These are phyloP conservation scores for Adineta ricciae DNA, from an alignment of 2,888 invertebrate genomes.

Conservation along the genomic window DNA sequence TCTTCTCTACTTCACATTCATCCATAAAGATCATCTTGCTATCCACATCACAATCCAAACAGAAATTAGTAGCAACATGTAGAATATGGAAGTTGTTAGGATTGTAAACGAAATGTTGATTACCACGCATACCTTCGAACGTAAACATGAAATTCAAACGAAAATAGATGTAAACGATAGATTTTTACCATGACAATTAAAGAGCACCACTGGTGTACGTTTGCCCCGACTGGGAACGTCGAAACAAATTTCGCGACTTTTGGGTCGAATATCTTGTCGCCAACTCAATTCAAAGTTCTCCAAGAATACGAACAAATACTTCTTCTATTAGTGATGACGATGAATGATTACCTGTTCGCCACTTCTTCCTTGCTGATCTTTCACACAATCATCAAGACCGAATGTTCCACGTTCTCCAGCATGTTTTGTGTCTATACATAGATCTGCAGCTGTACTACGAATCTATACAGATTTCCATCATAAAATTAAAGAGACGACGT, in stretches of 20 bases:
- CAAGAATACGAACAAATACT: constrained; percentile 33
- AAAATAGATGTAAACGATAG: no score
- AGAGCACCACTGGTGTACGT: constrained; percentile 67
- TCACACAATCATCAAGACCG: constrained; percentile 57
- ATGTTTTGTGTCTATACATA: constrained; percentile 63
- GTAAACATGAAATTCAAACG: not conserved
- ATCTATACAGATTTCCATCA: constrained; percentile 53
- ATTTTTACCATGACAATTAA: constrained; percentile 65
- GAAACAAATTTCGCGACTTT: constrained; percentile 66
- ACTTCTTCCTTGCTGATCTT: constrained; percentile 44
- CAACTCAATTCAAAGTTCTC: constrained; percentile 55
- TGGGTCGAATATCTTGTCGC: constrained; percentile 67
- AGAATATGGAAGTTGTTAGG: constrained; percentile 61
- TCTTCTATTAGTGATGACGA: no score
- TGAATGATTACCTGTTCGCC: constrained; percentile 23
- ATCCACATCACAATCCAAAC: constrained; percentile 63
- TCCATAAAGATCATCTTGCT: constrained; percentile 63
- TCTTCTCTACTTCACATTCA: constrained; percentile 42
- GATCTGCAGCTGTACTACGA: constrained; percentile 56
- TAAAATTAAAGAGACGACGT: not conserved
- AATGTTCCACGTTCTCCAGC: constrained; percentile 50
- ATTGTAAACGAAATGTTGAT: constrained; percentile 79
- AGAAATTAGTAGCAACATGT: constrained; percentile 67
- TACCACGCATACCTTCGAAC: constrained; percentile 61
- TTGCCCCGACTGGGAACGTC: constrained; percentile 64